Conservation (phyloP, 2,888 invertebrate genomes). For the Stratiomys singularior region DNA sequence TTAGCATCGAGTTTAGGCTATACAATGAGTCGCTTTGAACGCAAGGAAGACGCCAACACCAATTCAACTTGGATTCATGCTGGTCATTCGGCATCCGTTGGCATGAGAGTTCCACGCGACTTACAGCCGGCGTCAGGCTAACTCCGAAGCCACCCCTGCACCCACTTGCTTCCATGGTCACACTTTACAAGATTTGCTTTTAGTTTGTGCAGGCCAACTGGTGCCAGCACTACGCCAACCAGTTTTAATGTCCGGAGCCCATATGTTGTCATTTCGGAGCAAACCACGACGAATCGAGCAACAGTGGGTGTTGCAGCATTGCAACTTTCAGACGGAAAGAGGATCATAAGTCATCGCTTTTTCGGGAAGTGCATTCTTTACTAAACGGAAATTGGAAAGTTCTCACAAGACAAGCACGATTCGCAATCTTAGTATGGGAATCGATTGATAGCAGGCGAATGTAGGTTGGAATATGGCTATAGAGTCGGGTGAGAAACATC, state of each 20-base stretch:
- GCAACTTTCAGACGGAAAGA: background rate
- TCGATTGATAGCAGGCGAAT: no score
- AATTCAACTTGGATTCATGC: background rate
- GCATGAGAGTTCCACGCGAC: conserved; percentile 21
- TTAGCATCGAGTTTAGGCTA: background rate
- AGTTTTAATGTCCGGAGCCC: background rate
- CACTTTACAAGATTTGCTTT: background rate
- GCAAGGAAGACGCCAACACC: background rate
- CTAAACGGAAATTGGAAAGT: no score
- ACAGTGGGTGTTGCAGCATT: conserved; percentile 4
- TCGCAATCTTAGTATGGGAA: no score
- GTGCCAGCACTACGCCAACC: conserved; percentile 11
- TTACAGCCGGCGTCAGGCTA: background rate
- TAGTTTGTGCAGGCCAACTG: background rate
- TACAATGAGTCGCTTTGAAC: no score
- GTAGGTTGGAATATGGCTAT: no score
- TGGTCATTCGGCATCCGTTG: background rate
- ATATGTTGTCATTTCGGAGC: background rate
- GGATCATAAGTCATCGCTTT: background rate
- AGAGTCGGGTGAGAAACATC: no score
- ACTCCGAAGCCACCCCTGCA: background rate
- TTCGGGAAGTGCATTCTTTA: background rate
- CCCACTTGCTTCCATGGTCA: no score
- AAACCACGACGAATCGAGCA: background rate
- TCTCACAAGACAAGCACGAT: no score